Conservation (phyloP, 2,888 invertebrate species). For the Helicoverpa assulta region DNA sequence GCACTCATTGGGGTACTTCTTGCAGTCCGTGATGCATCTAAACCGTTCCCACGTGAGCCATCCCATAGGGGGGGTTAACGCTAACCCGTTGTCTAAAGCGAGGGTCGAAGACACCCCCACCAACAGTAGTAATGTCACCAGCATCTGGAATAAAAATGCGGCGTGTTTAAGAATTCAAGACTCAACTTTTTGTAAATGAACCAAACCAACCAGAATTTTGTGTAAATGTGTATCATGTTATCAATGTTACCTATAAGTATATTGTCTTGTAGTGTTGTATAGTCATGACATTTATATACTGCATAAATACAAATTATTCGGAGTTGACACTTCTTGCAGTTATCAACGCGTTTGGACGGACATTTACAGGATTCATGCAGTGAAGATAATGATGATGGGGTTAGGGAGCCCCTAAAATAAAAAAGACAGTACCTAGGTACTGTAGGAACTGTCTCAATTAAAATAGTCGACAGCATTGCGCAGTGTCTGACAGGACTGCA, state of each 20-base stretch:
- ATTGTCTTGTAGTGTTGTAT: not conserved
- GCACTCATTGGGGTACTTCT: slow-evolving; percentile 91
- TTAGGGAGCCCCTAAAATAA: no score
- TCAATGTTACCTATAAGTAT: slow-evolving; percentile 4
- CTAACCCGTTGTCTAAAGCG: slow-evolving; percentile 91
- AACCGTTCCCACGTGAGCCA: slow-evolving; percentile 93
- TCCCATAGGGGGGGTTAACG: slow-evolving; percentile 93
- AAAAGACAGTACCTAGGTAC: no score
- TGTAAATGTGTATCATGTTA: slow-evolving; percentile 5
- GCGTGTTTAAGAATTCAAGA: not conserved
- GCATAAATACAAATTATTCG: slow-evolving; percentile 7
- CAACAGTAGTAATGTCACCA: slow-evolving; percentile 62
- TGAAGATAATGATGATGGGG: no score
- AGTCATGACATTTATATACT: slow-evolving; percentile 14
- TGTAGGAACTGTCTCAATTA: no score
- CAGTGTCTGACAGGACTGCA: no score
- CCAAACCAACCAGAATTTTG: no score
- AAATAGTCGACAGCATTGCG: no score
- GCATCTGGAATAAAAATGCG: slow-evolving; percentile 57
- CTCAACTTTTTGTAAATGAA: no score
- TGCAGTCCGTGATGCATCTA: slow-evolving; percentile 92
- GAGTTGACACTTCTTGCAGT: no score
- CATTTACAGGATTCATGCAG: no score
- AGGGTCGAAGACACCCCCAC: slow-evolving; percentile 58
- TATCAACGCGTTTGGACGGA: no score